Evolutionary conservation across 1,140 invertebrate genomes (phyloP), one percentile per base, ranked within the genome.

Genomic region (Potamilus streckersoni): DNA sequence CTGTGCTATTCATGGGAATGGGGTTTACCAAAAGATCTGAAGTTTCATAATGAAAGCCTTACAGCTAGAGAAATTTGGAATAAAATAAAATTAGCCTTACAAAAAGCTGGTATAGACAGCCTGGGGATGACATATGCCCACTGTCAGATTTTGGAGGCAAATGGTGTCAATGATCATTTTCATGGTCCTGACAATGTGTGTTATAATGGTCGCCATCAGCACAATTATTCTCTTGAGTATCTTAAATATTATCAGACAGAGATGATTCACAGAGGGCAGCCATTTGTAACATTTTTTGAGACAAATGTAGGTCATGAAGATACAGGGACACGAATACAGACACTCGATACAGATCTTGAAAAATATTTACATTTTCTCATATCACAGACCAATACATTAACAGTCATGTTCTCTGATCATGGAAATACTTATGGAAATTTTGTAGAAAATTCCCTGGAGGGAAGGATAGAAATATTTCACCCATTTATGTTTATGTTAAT

Each of bases 1-100:
- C 66, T 89, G 56, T 89, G 88, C 72, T 88, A 84, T 73, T 75
- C 73, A 13, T 89, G 87, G 87, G 87, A 89, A 75, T 89, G 88
- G 87, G 88, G 87, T 0, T 61, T 89, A 27, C 75, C 84, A 15
- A 89, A 87, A 73, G 87, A 89, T 72, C 78, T 89, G 38, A 79
- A 80, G 23, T 84, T 86, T 13, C 71, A 82, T 49, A 82, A 89
- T 73, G 82, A 82, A 69, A 78, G 60, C 19, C 61, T 84, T 20
- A 59, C 67, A 57, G 59, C 57, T 14, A 65, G 60, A n/a, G 79
- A 82, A 63, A 74, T 73, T 4, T 86, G 84, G 82, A 69, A 65
- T 23, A 76, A 73, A 17, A 66, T 87, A 27, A 67, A 68, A 72
- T 62, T 67, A 56, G 80, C 78, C 5, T 63, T 84, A 6, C 31